These are phyloP conservation scores for Petroica traversi DNA, from an alignment of 2,113 vertebrate species.

Conservation along the genomic window DNA sequence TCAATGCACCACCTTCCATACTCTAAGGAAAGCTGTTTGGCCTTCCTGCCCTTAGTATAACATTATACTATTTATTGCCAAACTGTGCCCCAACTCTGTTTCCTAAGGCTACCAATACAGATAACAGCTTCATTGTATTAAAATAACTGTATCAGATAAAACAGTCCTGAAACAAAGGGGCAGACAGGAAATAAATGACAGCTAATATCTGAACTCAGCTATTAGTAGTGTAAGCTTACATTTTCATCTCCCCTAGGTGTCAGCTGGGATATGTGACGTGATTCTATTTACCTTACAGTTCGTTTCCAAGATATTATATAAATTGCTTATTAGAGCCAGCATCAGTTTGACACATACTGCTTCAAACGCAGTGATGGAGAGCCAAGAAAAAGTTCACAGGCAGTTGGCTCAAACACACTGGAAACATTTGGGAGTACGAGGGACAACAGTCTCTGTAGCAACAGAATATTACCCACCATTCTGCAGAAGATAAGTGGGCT, in stretches of 20 bases:
- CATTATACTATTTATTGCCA: background rate
- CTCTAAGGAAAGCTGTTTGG: background rate
- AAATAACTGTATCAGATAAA: background rate
- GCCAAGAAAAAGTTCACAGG: background rate
- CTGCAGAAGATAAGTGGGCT: background rate
- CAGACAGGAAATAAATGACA: background rate
- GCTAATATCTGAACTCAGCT: background rate
- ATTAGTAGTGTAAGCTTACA: background rate
- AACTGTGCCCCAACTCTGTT: background rate
- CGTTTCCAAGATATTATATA: background rate
- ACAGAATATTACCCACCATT: background rate
- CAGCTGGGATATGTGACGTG: background rate
- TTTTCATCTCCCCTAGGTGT: background rate
- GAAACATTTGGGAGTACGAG: background rate
- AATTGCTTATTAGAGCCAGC: background rate
- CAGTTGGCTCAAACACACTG: background rate
- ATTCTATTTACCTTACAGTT: background rate
- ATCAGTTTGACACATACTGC: background rate
- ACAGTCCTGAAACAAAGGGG: background rate
- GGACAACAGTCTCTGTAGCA: background rate
- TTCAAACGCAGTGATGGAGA: background rate
- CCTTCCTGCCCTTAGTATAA: background rate
- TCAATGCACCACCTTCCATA: background rate
- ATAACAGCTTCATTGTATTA: background rate
- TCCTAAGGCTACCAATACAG: conserved; percentile 10